Evolutionary conservation across 2,797 vertebrate species (phyloP).

Genomic region (Gymnodraco acuticeps): DNA sequence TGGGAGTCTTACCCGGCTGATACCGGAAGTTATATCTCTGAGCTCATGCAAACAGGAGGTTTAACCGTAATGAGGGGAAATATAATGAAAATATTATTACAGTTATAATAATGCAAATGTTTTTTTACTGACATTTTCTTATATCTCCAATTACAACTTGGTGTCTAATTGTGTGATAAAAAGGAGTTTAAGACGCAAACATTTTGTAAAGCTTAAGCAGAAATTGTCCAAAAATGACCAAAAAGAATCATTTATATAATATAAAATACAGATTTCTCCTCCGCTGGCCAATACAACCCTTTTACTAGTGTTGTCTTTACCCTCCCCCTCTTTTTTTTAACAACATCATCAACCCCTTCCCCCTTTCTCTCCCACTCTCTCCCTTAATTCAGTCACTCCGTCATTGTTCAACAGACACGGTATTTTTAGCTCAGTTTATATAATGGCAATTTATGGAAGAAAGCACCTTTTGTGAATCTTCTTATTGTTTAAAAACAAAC

Average conservation of each 20-base stretch:
- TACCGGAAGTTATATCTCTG: neutral
- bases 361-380: conserved; percentile 22
- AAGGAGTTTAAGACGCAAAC: too few species aligned
- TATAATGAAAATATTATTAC: too few species aligned
- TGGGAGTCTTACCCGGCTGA: neutral
- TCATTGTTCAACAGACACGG: conserved; percentile 56
- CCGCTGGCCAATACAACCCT: conserved; percentile 26
- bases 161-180: neutral
- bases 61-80: too few species aligned
- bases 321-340: conserved; percentile 30
- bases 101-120: too few species aligned
- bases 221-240: too few species aligned
- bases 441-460: neutral
- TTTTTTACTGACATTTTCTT: conserved; percentile 5
- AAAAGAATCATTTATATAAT: too few species aligned
- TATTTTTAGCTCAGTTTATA: neutral
- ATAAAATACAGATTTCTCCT: neutral
- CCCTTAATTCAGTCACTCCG: conserved; percentile 34
- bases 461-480: neutral
- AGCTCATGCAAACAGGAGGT: neutral
- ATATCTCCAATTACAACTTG: neutral
- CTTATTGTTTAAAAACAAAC: neutral
- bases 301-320: conserved; percentile 46
- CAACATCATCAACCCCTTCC: conserved; percentile 47
- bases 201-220: too few species aligned